A percentile compares a stretch with the other conserved stretches of the same genome.
phyloP scores from a whole-genome alignment of 37 sponge, comb jelly and placozoan genomes.

The Tethya wilhelma region DNA sequence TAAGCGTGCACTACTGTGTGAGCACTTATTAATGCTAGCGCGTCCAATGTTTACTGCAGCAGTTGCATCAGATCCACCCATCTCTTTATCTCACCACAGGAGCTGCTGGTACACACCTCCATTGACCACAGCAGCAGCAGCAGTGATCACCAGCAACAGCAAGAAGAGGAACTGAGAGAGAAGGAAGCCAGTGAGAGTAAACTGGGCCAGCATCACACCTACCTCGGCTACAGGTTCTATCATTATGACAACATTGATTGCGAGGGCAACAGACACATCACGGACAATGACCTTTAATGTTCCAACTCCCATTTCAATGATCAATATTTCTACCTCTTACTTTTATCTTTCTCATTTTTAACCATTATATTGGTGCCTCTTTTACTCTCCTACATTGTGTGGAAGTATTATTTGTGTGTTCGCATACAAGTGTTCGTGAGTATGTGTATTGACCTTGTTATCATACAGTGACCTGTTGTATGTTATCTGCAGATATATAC shows the following conservation, averaged over 20 bases:
- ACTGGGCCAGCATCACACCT: not conserved
- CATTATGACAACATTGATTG: conserved; percentile 30
- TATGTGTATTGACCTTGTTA: too few species aligned
- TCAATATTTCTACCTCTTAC: not conserved
- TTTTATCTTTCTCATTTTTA: not conserved
- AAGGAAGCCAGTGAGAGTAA: not conserved
- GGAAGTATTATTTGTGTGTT: too few species aligned
- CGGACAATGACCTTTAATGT: conserved; percentile 40
- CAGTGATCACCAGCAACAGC: not conserved
- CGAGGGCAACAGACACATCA: conserved; percentile 52
- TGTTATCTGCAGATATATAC: too few species aligned
- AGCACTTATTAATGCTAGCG: too few species aligned
- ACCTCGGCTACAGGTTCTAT: conserved; percentile 15
- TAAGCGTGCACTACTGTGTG: too few species aligned
- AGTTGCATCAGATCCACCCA: not conserved
- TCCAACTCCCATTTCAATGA: not conserved
- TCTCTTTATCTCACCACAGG: not conserved
- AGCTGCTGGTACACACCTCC: not conserved
- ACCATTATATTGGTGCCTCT: too few species aligned
- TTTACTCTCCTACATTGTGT: too few species aligned
- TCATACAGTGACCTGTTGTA: too few species aligned
- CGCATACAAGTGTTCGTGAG: too few species aligned
- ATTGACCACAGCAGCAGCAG: not conserved
- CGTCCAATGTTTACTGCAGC: not conserved
- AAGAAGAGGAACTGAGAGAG: not conserved